Percentiles rank a stretch among this genome's conserved stretches.
phyloP scores from a whole-genome alignment of 2,888 invertebrate genomes.

The Alloplasta piceator region DNA sequence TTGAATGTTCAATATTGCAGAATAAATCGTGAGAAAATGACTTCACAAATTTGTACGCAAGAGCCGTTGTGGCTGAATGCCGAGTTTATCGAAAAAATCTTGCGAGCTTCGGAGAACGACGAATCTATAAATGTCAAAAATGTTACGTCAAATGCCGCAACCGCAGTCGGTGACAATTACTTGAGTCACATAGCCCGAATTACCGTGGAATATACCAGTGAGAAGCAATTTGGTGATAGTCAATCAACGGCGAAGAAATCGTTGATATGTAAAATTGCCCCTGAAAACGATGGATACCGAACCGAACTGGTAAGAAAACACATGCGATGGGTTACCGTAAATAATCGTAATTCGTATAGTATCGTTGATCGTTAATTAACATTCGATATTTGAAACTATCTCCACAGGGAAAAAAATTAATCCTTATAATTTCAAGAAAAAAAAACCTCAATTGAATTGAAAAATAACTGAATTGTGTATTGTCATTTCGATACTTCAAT shows the following conservation, averaged over 20 bases:
- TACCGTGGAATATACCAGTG: too few species aligned
- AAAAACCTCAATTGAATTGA: too few species aligned
- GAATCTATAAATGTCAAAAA: conserved; percentile 73
- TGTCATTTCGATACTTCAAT: too few species aligned
- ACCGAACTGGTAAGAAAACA: conserved; percentile 73
- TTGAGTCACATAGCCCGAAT: conserved; percentile 63
- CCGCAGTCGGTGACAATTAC: conserved; percentile 79
- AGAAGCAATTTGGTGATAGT: too few species aligned
- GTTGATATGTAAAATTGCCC: conserved; percentile 79
- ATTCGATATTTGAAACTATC: neutral
- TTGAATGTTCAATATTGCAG: too few species aligned
- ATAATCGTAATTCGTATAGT: too few species aligned
- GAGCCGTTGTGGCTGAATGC: conserved; percentile 71
- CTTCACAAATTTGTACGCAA: too few species aligned
- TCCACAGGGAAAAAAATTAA: neutral
- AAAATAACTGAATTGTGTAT: too few species aligned
- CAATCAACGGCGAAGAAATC: conserved; percentile 69
- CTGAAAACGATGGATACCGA: conserved; percentile 81
- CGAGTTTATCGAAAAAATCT: conserved; percentile 72
- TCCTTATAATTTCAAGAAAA: neutral
- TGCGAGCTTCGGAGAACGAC: conserved; percentile 73
- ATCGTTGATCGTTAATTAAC: neutral
- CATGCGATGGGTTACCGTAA: too few species aligned
- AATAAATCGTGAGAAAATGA: too few species aligned
- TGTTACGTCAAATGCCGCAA: conserved; percentile 74